Evolutionary conservation across 2,888 invertebrate genomes (phyloP).

Genomic region (Heliconius sara): DNA sequence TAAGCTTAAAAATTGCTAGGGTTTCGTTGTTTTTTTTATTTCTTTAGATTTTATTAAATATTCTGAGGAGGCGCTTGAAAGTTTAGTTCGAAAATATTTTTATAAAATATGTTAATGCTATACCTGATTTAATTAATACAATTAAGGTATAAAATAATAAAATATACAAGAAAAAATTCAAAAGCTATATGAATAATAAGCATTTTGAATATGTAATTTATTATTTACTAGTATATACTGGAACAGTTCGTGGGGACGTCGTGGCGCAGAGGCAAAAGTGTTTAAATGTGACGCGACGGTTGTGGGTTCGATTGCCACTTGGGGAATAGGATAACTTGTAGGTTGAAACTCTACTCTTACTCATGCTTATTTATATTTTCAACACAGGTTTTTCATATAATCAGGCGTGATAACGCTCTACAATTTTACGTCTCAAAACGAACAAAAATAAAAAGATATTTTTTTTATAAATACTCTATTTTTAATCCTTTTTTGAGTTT

Average conservation of each 20-base stretch:
- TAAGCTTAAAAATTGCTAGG: constrained; percentile 16
- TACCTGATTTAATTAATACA: neutral
- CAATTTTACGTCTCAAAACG: neutral
- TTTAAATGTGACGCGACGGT: no score
- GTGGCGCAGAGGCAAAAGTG: no score
- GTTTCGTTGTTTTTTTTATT: neutral
- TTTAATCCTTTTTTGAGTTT: neutral
- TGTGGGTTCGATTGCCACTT: no score
- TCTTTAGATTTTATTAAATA: neutral
- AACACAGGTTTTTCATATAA: neutral
- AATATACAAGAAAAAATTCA: neutral
- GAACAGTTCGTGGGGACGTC: no score
- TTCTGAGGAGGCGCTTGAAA: neutral
- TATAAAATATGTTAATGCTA: neutral
- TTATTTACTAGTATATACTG: neutral
- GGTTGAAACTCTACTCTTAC: no score
- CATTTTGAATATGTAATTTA: neutral
- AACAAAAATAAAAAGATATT: neutral
- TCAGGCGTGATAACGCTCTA: no score
- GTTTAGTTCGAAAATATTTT: constrained; percentile 13
- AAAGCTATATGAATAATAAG: neutral
- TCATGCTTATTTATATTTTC: neutral
- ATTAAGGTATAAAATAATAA: neutral
- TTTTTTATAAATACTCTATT: no score
- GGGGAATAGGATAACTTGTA: no score